phyloP scores from a whole-genome alignment of 92 coral and sea anemone species.

The Palythoa heliodiscus region DNA sequence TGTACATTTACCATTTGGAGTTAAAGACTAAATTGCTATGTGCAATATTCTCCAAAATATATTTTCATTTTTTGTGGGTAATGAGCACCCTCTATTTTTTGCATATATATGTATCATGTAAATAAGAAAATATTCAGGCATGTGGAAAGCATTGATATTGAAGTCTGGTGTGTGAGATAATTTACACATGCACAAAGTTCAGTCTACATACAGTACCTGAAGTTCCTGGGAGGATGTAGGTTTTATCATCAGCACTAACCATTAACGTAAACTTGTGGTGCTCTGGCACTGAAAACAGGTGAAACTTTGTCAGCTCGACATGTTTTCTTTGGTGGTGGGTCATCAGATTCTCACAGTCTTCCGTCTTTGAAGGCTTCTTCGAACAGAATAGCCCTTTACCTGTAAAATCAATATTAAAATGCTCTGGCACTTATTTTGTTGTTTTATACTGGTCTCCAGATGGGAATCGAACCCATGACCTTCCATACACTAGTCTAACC shows the following conservation, averaged over 20 bases:
- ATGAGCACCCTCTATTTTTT: neutral
- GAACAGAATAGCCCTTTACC: constrained; percentile 49
- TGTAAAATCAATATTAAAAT: constrained; percentile 6
- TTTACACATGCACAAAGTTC: neutral
- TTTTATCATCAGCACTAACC: constrained; percentile 53
- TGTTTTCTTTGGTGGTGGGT: constrained; percentile 54
- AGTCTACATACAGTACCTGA: constrained; percentile 40
- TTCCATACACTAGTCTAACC: no score
- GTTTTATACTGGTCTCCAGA: neutral
- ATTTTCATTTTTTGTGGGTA: neutral
- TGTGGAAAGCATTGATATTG: neutral
- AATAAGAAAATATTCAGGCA: constrained; percentile 7
- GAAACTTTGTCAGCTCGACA: constrained; percentile 39
- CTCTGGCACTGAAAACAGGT: constrained; percentile 45
- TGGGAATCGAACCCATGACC: no score
- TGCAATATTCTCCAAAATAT: neutral
- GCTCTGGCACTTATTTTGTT: neutral
- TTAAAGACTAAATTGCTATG: neutral
- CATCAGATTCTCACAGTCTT: constrained; percentile 41
- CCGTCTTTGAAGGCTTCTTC: constrained; percentile 46
- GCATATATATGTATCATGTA: neutral
- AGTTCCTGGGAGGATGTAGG: constrained; percentile 50
- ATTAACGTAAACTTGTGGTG: constrained; percentile 20
- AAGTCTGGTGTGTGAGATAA: neutral
- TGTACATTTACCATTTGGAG: neutral